Conservation (phyloP, 2,888 invertebrate genomes). For the Mesoligia furuncula region DNA sequence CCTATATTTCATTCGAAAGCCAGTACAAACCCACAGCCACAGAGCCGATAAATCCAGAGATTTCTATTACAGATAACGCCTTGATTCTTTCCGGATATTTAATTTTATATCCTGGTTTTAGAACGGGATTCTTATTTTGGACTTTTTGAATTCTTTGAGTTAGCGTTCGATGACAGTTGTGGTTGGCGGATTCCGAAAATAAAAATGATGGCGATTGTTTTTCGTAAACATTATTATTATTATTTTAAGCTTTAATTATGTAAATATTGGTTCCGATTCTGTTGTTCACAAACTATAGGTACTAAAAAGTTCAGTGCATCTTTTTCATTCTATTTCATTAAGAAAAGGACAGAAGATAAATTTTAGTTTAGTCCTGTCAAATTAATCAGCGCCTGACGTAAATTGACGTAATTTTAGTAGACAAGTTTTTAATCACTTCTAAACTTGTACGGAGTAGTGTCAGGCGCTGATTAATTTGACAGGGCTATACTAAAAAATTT, state of each 20-base stretch:
- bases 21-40: constrained; percentile 80
- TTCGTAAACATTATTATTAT: neutral
- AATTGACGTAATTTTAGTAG: no score
- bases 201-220: neutral
- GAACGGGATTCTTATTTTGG: constrained; percentile 77
- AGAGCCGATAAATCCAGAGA: constrained; percentile 88
- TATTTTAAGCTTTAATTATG: neutral
- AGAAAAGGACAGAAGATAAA: no score
- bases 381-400: no score
- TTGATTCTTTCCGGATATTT: constrained; percentile 88
- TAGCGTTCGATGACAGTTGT: constrained; percentile 55
- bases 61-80: constrained; percentile 89
- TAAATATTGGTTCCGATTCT: no score
- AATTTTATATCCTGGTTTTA: constrained; percentile 84
- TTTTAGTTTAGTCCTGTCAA: no score
- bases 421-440: no score
- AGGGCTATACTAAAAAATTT: no score
- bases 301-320: no score
- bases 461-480: no score
- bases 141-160: constrained; percentile 69
- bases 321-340: no score
- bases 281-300: no score
- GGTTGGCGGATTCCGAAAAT: constrained; percentile 5
- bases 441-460: no score
- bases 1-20: constrained; percentile 86